Base-by-base conservation (phyloP, 92 coral and sea anemone species). In the Pocillopora meandrina region DNA sequence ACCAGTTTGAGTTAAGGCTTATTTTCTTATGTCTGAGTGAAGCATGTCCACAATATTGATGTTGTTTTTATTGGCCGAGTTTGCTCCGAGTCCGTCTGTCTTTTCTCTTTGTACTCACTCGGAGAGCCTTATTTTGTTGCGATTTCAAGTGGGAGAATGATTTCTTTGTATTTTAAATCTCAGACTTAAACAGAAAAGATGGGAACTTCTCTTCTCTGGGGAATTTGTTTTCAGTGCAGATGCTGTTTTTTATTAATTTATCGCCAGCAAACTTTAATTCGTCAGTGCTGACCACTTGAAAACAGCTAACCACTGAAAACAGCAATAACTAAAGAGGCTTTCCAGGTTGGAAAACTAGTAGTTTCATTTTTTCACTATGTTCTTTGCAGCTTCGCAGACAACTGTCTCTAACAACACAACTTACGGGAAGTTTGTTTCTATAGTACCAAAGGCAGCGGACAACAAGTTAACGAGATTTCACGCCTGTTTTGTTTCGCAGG, bases 391-490 rank as follows among this genome's bases (percentile, higher is more conserved):
- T 16, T 19, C 69, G 19, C 57, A 57, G 76, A 13, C 42, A 34
- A 64, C 42, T 21, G 49, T 79, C 35, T 14, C 78, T 20, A 20
- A 47, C 31, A 64, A 17, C 15, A 60, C 13, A 12, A 59, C 62
- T 10, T 5, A 70, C n/a, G 42, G 66, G 17, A 64, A 74, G 18
- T 71, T 21, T 59, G 67, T 82, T 20, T 76, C 70, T 42, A 67
- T 79, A 13, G 64, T 60, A 36, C 85, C 89, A 17, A 68, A 59
- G 84, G 76, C 89, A 23, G 57, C 23, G 17, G 77, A 64, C 17
- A 71, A 18, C 55, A 23, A 35, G 58, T 80, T 56, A 72, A 81
- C 68, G 42, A 69, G 77, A 36, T 65, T 5, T 65, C 83, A 72
- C 74, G 58, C 57, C 26, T 23, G 8, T 14, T 21, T 33, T 10